Percentiles rank a stretch among this genome's conserved stretches.
Conservation (phyloP, 2,113 vertebrate species). For the Lontra canadensis region DNA sequence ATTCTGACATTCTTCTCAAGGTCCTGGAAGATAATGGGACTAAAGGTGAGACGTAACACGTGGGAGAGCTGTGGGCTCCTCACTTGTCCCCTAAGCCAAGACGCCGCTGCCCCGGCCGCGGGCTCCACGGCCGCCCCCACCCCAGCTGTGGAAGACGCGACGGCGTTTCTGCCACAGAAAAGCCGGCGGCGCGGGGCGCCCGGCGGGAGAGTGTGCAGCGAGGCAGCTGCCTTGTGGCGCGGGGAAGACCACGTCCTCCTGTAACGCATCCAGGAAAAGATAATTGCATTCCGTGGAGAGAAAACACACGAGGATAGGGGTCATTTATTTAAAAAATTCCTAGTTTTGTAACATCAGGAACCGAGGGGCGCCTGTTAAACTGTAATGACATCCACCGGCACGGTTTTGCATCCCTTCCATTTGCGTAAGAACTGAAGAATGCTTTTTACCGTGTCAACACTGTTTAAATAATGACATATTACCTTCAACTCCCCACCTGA, state of each 20-base stretch:
- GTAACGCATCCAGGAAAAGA: neutral
- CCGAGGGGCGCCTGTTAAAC: neutral
- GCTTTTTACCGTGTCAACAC: constrained; percentile 42
- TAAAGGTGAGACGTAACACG: rapidly evolving
- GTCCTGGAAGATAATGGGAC: neutral
- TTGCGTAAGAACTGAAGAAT: constrained; percentile 45
- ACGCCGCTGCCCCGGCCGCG: neutral
- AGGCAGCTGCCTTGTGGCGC: neutral
- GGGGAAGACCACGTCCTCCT: rapidly evolving
- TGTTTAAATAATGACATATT: constrained; percentile 51
- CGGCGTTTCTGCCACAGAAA: neutral
- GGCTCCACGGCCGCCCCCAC: neutral
- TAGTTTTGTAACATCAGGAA: neutral
- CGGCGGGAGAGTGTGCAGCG: rapidly evolving
- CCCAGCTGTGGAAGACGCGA: too few species aligned
- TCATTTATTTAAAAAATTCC: neutral
- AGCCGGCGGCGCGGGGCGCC: rapidly evolving
- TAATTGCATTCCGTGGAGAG: neutral
- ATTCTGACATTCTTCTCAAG: neutral
- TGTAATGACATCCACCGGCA: neutral
- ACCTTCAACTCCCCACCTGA: constrained; percentile 60
- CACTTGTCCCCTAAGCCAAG: rapidly evolving
- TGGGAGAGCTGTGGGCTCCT: rapidly evolving
- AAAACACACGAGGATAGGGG: neutral
- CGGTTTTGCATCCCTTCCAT: neutral